Conservation (phyloP, 2,113 vertebrate species). For the Caracal caracal region DNA sequence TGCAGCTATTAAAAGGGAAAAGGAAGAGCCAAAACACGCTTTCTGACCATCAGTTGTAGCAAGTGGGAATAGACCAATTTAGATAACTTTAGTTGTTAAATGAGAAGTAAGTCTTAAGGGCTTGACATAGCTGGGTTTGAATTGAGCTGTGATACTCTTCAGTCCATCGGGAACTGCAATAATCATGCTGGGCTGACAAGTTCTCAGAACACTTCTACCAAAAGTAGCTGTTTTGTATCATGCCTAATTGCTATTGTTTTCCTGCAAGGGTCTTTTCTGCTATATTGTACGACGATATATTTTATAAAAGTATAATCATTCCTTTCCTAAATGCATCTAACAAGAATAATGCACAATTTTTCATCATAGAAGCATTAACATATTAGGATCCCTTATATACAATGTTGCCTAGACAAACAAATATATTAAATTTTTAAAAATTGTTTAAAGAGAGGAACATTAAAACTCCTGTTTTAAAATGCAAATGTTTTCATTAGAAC, state of each 20-base stretch:
- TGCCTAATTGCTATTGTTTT: neutral
- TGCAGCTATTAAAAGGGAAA: slow-evolving; percentile 49
- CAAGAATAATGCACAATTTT: neutral
- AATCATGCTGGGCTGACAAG: neutral
- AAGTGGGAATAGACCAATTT: slow-evolving; percentile 68
- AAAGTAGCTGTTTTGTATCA: neutral
- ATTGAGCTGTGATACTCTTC: neutral
- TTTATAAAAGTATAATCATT: neutral
- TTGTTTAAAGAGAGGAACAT: neutral
- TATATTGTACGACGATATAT: neutral
- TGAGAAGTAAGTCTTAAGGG: slow-evolving; percentile 59
- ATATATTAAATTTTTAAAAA: neutral
- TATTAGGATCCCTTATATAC: neutral
- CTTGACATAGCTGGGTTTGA: slow-evolving; percentile 30
- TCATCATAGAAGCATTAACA: neutral
- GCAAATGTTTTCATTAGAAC: neutral
- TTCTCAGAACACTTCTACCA: neutral
- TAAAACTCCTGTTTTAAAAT: neutral
- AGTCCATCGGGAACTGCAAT: neutral
- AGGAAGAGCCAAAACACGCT: neutral
- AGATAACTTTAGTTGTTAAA: slow-evolving; percentile 55
- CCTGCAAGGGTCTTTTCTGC: neutral
- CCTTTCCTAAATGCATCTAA: neutral
- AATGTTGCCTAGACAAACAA: neutral
- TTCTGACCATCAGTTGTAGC: slow-evolving; percentile 52